Evolutionary conservation across 2,888 invertebrate species (phyloP).

Genomic region (Lepidocyrtoides sp.): DNA sequence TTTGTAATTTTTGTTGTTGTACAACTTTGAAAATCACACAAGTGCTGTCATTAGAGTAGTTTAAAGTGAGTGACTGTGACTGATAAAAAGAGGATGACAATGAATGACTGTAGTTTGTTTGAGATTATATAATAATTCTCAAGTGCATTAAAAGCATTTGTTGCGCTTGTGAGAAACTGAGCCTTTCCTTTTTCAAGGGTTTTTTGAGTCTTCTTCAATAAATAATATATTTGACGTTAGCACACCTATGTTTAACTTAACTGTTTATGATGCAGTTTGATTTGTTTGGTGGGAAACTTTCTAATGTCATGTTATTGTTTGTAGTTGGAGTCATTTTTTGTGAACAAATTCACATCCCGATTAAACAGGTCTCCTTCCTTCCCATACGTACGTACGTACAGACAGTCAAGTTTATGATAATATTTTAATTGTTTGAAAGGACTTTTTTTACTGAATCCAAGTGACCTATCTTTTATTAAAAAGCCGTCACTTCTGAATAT

Average conservation of each 20-base stretch:
- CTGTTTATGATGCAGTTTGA: background rate
- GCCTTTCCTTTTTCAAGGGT: constrained; percentile 62
- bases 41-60: constrained; percentile 32
- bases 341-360: background rate
- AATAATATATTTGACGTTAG: background rate
- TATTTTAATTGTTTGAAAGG: background rate
- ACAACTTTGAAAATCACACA: constrained; percentile 15
- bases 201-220: constrained; percentile 15
- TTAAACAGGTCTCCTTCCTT: constrained; percentile 49
- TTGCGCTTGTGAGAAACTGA: constrained; percentile 50
- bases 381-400: background rate
- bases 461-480: constrained; percentile 52
- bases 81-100: constrained; percentile 52
- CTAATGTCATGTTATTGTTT: constrained; percentile 48
- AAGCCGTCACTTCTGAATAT: constrained; percentile 1
- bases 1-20: constrained; percentile 27
- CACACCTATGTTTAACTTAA: background rate
- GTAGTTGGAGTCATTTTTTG: background rate
- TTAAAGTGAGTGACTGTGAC: constrained; percentile 51
- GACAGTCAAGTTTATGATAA: background rate
- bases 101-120: constrained; percentile 19
- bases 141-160: background rate
- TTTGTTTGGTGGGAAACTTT: constrained; percentile 67
- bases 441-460: too few species aligned
- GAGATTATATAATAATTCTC: constrained; percentile 2